Conservation (phyloP, 2,888 invertebrate genomes). For the Deilephila porcellus region DNA sequence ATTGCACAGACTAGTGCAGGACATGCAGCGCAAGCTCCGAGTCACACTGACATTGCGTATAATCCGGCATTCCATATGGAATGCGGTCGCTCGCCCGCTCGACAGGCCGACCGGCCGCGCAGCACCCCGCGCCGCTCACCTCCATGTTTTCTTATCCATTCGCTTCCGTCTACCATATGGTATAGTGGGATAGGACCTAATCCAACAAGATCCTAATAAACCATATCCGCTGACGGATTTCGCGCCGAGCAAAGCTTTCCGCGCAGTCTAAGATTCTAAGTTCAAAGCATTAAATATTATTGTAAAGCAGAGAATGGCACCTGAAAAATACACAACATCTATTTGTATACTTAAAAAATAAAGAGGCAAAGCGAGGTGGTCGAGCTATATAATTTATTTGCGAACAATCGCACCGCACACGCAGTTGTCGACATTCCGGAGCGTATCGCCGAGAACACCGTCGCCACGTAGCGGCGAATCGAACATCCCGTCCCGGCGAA, state of each 20-base stretch:
- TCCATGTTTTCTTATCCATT: slow-evolving; percentile 78
- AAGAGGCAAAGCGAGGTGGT: slow-evolving; percentile 30
- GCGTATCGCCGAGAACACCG: slow-evolving; percentile 65
- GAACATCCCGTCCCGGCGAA: slow-evolving; percentile 56
- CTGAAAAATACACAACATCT: neutral
- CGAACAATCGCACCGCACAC: slow-evolving; percentile 44
- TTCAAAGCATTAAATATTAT: neutral
- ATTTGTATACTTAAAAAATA: slow-evolving; percentile 15
- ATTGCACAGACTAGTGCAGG: slow-evolving; percentile 54
- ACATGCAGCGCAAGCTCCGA: slow-evolving; percentile 59
- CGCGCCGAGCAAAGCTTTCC: slow-evolving; percentile 6
- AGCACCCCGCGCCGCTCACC: slow-evolving; percentile 71
- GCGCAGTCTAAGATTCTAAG: neutral
- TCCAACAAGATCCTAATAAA: slow-evolving; percentile 65
- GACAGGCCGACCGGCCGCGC: slow-evolving; percentile 72
- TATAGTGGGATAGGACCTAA: slow-evolving; percentile 73
- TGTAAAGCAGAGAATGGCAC: neutral
- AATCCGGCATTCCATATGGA: slow-evolving; percentile 82
- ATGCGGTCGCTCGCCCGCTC: slow-evolving; percentile 79
- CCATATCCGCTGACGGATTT: neutral
- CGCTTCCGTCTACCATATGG: slow-evolving; percentile 79
- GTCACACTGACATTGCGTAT: slow-evolving; percentile 83
- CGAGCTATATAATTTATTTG: slow-evolving; percentile 38
- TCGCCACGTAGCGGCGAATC: slow-evolving; percentile 76
- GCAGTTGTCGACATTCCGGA: slow-evolving; percentile 60